Base-by-base conservation (phyloP, 2,888 invertebrate species). In the Zaprionus lineosus region DNA sequence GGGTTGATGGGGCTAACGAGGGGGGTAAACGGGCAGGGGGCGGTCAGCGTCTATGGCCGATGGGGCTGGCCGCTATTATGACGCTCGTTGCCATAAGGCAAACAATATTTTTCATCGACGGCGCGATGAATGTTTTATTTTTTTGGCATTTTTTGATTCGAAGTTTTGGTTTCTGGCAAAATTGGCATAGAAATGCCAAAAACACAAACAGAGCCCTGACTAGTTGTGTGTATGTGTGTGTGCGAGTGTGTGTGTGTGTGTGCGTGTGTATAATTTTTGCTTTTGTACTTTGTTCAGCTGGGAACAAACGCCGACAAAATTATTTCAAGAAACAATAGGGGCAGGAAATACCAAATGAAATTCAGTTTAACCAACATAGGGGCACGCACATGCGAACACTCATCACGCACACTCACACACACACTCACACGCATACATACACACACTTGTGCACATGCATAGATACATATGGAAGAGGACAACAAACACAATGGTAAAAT, bases 341-440 rank as follows among this genome's bases (percentile, higher is more conserved):
- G 19, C 53, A 46, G 31, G 51, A 60, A 59, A 56, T 65, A 44
- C 40, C 84, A 76, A 84, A 83, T 83, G 84, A 72, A 83, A 83
- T 79, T 79, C 73, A 64, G 81, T 65, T 79, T 53, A 83, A 46
- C 57, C 48, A 52, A 64, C 33, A 40, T 40, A 57, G 44, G 44
- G 28, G 18, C 51, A 56, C 33, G 26, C 43, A 53, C 28, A 33
- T n/a, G n/a, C n/a, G n/a, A n/a, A n/a, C n/a, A n/a, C n/a, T n/a
- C n/a, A n/a, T n/a, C n/a, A n/a, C 15, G 14, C 0, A 34, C 43
- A 21, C 11, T 12, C 36, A 41, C 8, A 24, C 19, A 7, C 34
- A 6, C 11, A 31, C 31, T 18, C 37, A 24, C 19, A 9, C 16
- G 8, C 11, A 11, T 29, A 9, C 16, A 19, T 14, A 43, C 24